A percentile compares a stretch with the other conserved stretches of the same genome.
phyloP scores from a whole-genome alignment of 1,140 invertebrate genomes.

The Paramacrobiotus metropolitanus region DNA sequence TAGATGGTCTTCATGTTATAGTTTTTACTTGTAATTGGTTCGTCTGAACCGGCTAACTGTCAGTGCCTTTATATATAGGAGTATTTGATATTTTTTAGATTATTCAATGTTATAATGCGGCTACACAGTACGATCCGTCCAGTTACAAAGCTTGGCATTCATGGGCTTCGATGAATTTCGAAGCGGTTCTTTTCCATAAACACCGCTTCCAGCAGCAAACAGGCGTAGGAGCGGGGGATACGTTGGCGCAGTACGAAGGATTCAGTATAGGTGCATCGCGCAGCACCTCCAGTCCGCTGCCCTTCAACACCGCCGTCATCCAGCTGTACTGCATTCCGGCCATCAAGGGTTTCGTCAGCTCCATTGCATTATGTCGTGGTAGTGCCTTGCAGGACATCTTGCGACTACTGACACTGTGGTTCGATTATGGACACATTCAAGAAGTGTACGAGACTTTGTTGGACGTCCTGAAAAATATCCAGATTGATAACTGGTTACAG shows the following conservation, averaged over 20 bases:
- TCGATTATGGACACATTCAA: slow-evolving; percentile 74
- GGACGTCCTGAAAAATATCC: slow-evolving; percentile 71
- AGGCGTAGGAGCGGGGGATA: neutral
- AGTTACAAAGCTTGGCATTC: slow-evolving; percentile 96
- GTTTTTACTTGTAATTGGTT: too few relatives aligned
- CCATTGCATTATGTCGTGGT: slow-evolving; percentile 65
- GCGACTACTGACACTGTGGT: slow-evolving; percentile 71
- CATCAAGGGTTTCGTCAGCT: slow-evolving; percentile 81
- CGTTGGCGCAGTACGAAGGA: neutral
- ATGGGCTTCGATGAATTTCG: slow-evolving; percentile 92
- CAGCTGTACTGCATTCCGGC: slow-evolving; percentile 68
- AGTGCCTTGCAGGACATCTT: slow-evolving; percentile 94
- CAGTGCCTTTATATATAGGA: neutral
- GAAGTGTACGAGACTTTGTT: slow-evolving; percentile 78
- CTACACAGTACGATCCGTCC: slow-evolving; percentile 58
- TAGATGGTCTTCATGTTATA: too few relatives aligned
- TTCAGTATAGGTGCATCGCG: slow-evolving; percentile 1
- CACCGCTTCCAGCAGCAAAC: slow-evolving; percentile 24
- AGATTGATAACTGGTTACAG: slow-evolving; percentile 96
- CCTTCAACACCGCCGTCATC: slow-evolving; percentile 24
- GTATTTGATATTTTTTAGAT: slow-evolving; percentile 27
- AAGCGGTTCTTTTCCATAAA: slow-evolving; percentile 76
- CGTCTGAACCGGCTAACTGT: neutral
- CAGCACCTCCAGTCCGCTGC: neutral
- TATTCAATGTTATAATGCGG: slow-evolving; percentile 53